Conservation (phyloP, 2,888 invertebrate genomes). For the Amaurobius ferox region DNA sequence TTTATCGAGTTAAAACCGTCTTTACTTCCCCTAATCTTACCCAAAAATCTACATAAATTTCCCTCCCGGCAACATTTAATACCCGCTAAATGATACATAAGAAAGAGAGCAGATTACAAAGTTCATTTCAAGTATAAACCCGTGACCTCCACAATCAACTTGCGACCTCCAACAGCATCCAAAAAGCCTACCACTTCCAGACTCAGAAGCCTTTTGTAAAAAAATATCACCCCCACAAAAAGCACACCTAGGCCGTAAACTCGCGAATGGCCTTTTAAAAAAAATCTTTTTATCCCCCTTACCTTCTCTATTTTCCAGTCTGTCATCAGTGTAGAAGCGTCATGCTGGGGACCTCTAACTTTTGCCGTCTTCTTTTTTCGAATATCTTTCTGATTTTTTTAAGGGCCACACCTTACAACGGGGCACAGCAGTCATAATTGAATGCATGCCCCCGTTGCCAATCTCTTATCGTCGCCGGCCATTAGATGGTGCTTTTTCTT, state of each 20-base stretch:
- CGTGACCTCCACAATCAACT: neutral
- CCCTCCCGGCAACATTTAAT: neutral
- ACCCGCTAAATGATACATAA: neutral
- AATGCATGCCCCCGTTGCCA: constrained; percentile 66
- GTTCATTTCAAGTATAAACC: neutral
- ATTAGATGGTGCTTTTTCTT: constrained; percentile 54
- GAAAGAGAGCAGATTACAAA: neutral
- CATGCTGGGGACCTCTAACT: constrained; percentile 7
- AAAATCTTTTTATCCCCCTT: neutral
- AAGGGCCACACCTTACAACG: constrained; percentile 54
- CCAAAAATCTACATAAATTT: neutral
- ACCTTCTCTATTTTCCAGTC: constrained; percentile 12
- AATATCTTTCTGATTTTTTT: neutral
- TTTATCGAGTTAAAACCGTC: too few species aligned
- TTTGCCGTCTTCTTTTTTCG: neutral
- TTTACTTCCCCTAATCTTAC: too few species aligned
- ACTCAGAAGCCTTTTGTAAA: neutral
- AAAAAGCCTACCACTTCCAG: neutral
- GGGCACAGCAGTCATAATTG: constrained; percentile 54
- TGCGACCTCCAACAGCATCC: neutral
- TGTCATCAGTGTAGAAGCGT: constrained; percentile 3
- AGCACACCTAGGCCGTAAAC: neutral
- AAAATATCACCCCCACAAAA: neutral
- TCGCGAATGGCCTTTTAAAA: neutral
- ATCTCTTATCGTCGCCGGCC: constrained; percentile 67